Evolutionary conservation across 1,140 invertebrate genomes (phyloP).

Genomic region (Drosophila mojavensis): DNA sequence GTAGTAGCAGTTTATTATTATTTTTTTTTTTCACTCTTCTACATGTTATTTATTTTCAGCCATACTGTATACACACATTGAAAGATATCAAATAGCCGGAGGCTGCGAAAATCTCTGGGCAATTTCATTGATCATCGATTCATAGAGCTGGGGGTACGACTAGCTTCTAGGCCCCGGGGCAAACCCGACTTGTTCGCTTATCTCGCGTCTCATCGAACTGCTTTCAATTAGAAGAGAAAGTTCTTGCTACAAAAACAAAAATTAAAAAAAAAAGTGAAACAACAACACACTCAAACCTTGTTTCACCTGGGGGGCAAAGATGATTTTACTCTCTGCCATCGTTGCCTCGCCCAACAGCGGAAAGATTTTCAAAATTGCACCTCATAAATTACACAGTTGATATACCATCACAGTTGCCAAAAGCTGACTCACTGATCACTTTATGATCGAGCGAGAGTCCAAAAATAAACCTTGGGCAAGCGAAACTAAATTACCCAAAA

Average conservation of each 20-base stretch:
- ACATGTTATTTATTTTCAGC: conserved; percentile 72
- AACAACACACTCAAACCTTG: conserved; percentile 40
- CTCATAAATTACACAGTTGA: conserved; percentile 65
- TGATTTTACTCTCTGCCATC: conserved; percentile 51
- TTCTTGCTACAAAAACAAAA: conserved; percentile 69
- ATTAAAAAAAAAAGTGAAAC: conserved; percentile 69
- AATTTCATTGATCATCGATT: conserved; percentile 51
- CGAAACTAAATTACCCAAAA: neutral
- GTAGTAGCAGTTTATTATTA: conserved; percentile 49
- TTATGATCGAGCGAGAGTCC: neutral
- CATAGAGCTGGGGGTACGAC: conserved; percentile 7
- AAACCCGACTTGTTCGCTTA: conserved; percentile 40
- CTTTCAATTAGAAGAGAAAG: conserved; percentile 83
- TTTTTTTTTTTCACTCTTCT: conserved; percentile 39
- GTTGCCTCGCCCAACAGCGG: conserved; percentile 16
- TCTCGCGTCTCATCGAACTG: conserved; percentile 72
- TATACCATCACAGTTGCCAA: conserved; percentile 49
- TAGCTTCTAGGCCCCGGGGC: conserved; percentile 28
- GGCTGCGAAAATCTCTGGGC: conserved; percentile 68
- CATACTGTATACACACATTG: conserved; percentile 54
- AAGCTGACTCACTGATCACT: neutral
- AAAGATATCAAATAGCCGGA: conserved; percentile 70
- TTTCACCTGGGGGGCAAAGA: conserved; percentile 46
- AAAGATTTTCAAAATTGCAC: conserved; percentile 70
- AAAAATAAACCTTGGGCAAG: conserved; percentile 8